Base-by-base conservation (phyloP, 2,113 vertebrate species). In the Bettongia penicillata region DNA sequence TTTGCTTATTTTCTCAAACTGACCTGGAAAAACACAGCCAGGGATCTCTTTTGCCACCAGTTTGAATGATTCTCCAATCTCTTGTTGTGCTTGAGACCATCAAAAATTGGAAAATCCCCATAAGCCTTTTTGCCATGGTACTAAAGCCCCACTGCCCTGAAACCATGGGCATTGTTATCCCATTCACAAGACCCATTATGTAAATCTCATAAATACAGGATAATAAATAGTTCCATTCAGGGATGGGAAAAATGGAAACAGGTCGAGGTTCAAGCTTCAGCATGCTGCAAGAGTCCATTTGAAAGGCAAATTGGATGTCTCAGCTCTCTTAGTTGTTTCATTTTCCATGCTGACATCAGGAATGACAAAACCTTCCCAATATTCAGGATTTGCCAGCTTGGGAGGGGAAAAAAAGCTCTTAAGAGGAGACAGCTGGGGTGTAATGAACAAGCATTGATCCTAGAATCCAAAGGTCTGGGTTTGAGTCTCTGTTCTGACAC, bases 201-300 rank as follows among this genome's bases (percentile, higher is more conserved):
- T 96, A 97, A 97, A 90, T 89, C 84, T 96, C 93, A 96, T 96
- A 97, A 98, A 96, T 92, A 94, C 90, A 96, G 93, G 92, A 94
- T 96, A 96, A 92, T 90, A 97, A 97, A 95, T 51, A 90, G 94
- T 90, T 93, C 92, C 94, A 96, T 96, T 96, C 94, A 96, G 10
- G 93, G 90, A 89, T 47, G 22, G 77, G 51, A 89, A 96, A 95
- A 96, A 97, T 95, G 51, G 22, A 94, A 92, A 50, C 96, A 93
- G 90, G 16, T 95, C 93, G 95, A 53, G 55, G 91, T 97, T 97
- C 96, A 97, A 97, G 97, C 95, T 94, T 95, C 95, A 89, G 96
- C 96, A 98, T 94, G 96, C 55, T 92, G 96, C 68, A 97, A 51
- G 93, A 92, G 90, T 91, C 25, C 53, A 95, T 95, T 95, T 98